A percentile compares a stretch with the other conserved stretches of the same genome.
Conservation (phyloP, 2,888 invertebrate species). For the Cantharis lateralis region DNA sequence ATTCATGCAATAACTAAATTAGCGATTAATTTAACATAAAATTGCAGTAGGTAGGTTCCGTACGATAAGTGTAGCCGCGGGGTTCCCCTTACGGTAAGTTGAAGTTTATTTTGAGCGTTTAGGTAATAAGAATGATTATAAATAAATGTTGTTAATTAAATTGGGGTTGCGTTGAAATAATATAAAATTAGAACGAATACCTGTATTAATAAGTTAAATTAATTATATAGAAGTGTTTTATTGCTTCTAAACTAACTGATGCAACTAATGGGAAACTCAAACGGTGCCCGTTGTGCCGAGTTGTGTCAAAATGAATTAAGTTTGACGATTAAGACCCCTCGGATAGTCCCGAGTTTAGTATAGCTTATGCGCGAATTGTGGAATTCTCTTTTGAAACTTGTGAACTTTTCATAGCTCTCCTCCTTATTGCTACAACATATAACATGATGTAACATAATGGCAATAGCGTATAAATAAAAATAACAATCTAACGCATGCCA, state of each 20-base stretch:
- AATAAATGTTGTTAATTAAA: background rate
- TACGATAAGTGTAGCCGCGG: background rate
- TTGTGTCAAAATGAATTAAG: slow-evolving; percentile 44
- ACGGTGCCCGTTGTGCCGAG: slow-evolving; percentile 37
- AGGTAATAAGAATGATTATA: background rate
- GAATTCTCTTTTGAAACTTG: slow-evolving; percentile 29
- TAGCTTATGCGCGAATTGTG: slow-evolving; percentile 30
- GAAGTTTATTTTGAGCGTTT: background rate
- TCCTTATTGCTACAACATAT: slow-evolving; percentile 32
- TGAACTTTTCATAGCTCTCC: slow-evolving; percentile 34
- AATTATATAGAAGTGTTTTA: slow-evolving; percentile 34
- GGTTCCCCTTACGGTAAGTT: background rate
- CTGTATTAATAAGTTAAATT: slow-evolving; percentile 29
- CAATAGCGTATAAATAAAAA: slow-evolving; percentile 37
- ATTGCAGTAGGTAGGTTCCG: background rate
- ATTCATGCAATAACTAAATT: background rate
- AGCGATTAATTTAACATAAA: background rate
- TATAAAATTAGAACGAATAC: slow-evolving; percentile 1
- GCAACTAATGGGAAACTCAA: slow-evolving; percentile 41
- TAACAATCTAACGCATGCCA: slow-evolving; percentile 42
- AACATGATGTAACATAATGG: slow-evolving; percentile 23
- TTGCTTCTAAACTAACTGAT: slow-evolving; percentile 41
- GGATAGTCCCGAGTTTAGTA: slow-evolving; percentile 28
- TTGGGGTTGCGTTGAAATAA: background rate
- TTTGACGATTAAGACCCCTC: slow-evolving; percentile 43